Conservation (phyloP, 2,888 invertebrate genomes). For the Zhuqinia jingwanae region DNA sequence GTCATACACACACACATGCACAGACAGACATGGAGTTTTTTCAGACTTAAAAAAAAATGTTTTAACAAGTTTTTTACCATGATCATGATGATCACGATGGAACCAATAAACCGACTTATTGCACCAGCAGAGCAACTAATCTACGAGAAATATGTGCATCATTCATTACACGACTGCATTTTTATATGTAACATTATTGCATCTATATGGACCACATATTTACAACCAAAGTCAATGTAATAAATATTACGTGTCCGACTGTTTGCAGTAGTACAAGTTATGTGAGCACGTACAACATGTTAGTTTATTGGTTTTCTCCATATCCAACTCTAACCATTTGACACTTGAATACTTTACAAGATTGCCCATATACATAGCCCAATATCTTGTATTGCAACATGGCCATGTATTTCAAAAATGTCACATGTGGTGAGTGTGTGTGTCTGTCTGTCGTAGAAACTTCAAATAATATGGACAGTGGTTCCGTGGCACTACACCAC, state of each 20-base stretch:
- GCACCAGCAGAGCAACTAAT: not conserved
- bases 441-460: not conserved
- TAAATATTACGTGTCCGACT: too few species aligned
- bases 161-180: not conserved
- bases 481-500: not conserved
- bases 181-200: not conserved
- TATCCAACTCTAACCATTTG: too few species aligned
- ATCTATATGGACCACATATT: too few species aligned
- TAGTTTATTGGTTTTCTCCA: not conserved
- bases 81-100: not conserved
- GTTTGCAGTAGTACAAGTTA: too few species aligned
- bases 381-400: slow-evolving; percentile 11
- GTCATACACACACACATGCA: too few species aligned
- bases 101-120: slow-evolving; percentile 33
- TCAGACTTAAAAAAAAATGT: too few species aligned
- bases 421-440: not conserved
- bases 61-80: too few species aligned
- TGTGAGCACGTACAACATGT: not conserved
- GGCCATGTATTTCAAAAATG: not conserved
- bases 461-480: not conserved
- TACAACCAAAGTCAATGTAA: too few species aligned
- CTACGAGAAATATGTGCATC: slow-evolving; percentile 25
- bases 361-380: not conserved
- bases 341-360: too few species aligned
- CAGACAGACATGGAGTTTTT: too few species aligned